phyloP scores from a whole-genome alignment of 2,113 vertebrate genomes.

The Cynocephalus volans region DNA sequence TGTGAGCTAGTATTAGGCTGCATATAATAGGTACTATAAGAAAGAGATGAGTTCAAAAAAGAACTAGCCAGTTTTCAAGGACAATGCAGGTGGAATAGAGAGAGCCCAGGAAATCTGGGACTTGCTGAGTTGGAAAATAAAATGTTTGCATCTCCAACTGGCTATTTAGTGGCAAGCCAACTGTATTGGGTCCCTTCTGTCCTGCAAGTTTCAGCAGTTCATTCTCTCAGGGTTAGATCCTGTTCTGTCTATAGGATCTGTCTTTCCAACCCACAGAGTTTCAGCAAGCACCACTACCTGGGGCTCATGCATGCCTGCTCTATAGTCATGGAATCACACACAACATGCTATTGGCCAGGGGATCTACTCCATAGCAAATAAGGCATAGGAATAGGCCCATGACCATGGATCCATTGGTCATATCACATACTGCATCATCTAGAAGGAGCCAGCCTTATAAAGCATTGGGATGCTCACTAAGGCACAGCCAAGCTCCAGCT shows the following conservation, averaged over 20 bases:
- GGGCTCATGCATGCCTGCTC: background rate
- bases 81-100: background rate
- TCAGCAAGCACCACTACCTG: background rate
- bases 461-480: background rate
- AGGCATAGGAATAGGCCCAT: background rate
- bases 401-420: background rate
- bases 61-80: slow-evolving; percentile 20
- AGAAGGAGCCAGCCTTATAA: background rate
- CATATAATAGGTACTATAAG: background rate
- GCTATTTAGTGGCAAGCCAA: background rate
- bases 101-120: background rate
- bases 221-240: background rate
- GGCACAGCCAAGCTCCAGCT: background rate
- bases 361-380: background rate
- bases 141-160: background rate
- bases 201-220: background rate
- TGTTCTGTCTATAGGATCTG: background rate
- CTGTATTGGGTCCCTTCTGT: background rate
- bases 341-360: background rate
- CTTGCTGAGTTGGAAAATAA: slow-evolving; percentile 30
- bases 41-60: background rate
- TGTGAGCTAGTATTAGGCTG: slow-evolving; percentile 1
- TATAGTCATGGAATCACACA: background rate
- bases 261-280: background rate
- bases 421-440: no score